Conservation (phyloP, 2,797 vertebrate genomes). For the Anisognathus igniventris region DNA sequence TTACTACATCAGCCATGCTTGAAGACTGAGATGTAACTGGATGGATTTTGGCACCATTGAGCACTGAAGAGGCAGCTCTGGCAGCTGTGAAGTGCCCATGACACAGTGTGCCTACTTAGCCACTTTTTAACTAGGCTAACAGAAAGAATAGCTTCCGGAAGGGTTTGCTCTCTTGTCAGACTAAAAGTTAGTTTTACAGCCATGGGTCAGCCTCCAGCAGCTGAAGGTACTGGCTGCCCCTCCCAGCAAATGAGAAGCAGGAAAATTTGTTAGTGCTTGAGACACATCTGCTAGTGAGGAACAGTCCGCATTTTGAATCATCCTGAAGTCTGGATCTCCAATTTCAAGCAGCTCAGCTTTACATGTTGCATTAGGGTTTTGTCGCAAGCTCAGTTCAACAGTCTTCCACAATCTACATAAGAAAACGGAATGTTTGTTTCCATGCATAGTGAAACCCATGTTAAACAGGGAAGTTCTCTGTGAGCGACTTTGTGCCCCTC, state of each 20-base stretch:
- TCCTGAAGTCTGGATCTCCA: not conserved
- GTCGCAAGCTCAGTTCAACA: not conserved
- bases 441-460: not conserved
- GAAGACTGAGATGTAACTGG: not conserved
- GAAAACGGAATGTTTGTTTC: not conserved
- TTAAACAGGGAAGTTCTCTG: not conserved
- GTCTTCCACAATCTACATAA: not conserved
- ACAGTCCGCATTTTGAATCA: not conserved
- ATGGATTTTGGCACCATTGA: not conserved
- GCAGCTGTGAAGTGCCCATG: not conserved
- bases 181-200: not conserved
- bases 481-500: accelerated
- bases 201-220: not conserved
- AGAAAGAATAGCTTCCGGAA: not conserved
- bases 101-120: not conserved
- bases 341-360: not conserved
- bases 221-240: not conserved
- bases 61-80: not conserved
- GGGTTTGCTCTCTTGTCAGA: not conserved
- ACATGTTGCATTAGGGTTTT: not conserved
- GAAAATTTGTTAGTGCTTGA: not conserved
- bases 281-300: not conserved
- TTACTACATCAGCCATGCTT: accelerated
- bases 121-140: not conserved
- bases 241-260: not conserved